Conservation (phyloP, 2,113 vertebrate genomes). For the Rhegmatorhina hoffmannsi region DNA sequence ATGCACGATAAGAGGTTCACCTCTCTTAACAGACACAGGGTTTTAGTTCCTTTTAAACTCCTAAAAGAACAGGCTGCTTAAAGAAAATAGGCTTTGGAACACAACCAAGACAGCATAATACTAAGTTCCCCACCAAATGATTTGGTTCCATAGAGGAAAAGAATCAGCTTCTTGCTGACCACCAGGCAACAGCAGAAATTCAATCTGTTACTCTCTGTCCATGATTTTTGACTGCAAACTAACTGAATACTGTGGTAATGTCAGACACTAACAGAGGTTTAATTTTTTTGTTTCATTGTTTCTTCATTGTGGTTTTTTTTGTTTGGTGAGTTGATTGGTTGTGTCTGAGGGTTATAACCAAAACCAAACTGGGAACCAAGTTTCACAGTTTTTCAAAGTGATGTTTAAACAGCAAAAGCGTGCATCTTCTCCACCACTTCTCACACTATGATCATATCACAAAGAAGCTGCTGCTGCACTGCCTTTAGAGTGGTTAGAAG, state of each 20-base stretch:
- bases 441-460: not conserved
- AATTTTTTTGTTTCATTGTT: not conserved
- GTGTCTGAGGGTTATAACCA: not conserved
- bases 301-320: not conserved
- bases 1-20: not conserved
- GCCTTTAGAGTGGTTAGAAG: not conserved
- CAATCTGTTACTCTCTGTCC: not conserved
- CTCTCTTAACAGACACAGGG: not conserved
- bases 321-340: not conserved
- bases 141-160: conserved; percentile 7
- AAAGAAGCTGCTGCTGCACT: not conserved
- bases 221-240: not conserved
- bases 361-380: not conserved
- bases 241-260: not conserved
- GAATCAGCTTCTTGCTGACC: conserved; percentile 32
- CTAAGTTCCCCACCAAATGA: conserved; percentile 34
- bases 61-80: not conserved
- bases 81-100: not conserved
- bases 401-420: not conserved
- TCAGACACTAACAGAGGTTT: not conserved
- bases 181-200: not conserved
- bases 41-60: not conserved
- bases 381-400: not conserved
- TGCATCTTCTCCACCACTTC: not conserved
- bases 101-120: not conserved